These are phyloP conservation scores for Hiodon alosoides DNA, from an alignment of 2,113 vertebrate species.

Conservation along the genomic window DNA sequence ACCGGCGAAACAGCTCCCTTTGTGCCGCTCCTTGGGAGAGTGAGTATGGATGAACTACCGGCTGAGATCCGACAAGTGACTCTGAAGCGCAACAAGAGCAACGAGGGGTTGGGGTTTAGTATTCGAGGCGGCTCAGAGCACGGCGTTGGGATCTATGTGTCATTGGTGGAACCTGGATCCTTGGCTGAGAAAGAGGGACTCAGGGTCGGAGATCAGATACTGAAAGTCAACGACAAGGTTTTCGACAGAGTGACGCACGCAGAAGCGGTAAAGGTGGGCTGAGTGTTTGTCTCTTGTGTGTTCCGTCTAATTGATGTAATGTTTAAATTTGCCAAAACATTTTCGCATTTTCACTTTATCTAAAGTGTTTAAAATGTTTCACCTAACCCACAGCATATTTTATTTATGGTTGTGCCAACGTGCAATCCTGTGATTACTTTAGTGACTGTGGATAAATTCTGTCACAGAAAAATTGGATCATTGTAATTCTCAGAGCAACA, in stretches of 20 bases:
- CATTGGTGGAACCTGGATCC: slow-evolving; percentile 84
- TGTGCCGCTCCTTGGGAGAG: slow-evolving; percentile 23
- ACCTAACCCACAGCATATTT: background rate
- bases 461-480: too few species aligned
- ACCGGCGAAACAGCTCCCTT: slow-evolving; percentile 43
- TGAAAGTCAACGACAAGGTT: slow-evolving; percentile 77
- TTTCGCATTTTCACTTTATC: too few species aligned
- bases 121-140: slow-evolving; percentile 90
- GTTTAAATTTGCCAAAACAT: background rate
- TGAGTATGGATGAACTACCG: slow-evolving; percentile 23
- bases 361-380: too few species aligned
- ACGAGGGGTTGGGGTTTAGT: slow-evolving; percentile 89
- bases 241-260: slow-evolving; percentile 77
- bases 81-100: slow-evolving; percentile 74
- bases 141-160: slow-evolving; percentile 89
- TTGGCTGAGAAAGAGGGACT: slow-evolving; percentile 83
- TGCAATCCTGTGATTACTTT: too few species aligned
- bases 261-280: slow-evolving; percentile 84
- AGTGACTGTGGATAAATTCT: too few species aligned
- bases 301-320: background rate
- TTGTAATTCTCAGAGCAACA: too few species aligned
- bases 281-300: slow-evolving; percentile 1
- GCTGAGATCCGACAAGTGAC: slow-evolving; percentile 72
- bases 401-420: background rate
- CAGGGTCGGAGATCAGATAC: slow-evolving; percentile 83